Percentiles rank a stretch among this genome's conserved stretches.
Evolutionary conservation across 2,888 invertebrate species (phyloP).

Genomic region (Tetanocera ferruginea): DNA sequence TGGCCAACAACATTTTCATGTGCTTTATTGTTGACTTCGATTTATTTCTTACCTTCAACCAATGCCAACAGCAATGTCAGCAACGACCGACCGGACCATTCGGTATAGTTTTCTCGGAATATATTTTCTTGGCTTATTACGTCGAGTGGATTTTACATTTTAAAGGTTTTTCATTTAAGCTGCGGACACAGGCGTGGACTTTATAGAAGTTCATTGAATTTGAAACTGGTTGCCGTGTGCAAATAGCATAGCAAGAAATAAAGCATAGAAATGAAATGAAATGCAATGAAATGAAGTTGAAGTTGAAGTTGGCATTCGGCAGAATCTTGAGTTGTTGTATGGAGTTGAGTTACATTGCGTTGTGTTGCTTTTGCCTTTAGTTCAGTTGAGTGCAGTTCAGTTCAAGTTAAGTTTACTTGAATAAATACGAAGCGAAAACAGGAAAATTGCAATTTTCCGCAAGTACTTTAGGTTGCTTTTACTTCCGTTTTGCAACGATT

Average conservation of each 20-base stretch:
- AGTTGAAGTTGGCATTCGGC: not conserved
- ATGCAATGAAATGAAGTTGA: conserved; percentile 18
- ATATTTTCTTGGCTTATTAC: conserved; percentile 59
- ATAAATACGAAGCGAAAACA: conserved; percentile 18
- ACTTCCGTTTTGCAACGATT: not conserved
- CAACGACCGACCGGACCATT: too few species aligned
- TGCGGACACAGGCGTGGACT: not conserved
- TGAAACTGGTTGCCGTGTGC: not conserved
- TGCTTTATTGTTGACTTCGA: not conserved
- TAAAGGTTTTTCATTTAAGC: conserved; percentile 59
- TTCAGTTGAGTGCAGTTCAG: not conserved
- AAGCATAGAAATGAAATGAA: too few species aligned
- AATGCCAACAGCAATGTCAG: not conserved
- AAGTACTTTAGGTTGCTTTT: not conserved
- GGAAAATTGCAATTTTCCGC: conserved; percentile 18
- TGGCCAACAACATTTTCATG: not conserved
- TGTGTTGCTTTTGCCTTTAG: not conserved
- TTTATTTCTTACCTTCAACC: not conserved
- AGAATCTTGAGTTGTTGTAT: not conserved
- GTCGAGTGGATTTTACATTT: conserved; percentile 60
- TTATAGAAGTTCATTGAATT: not conserved
- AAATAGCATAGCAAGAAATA: not conserved
- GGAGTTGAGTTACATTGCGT: not conserved
- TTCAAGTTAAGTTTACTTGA: not conserved
- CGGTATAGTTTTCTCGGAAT: not conserved